Percentiles rank a stretch among this genome's conserved stretches.
These are phyloP conservation scores for Sphaerodactylus townsendi DNA, from an alignment of 2,113 vertebrate genomes.

Conservation along the genomic window DNA sequence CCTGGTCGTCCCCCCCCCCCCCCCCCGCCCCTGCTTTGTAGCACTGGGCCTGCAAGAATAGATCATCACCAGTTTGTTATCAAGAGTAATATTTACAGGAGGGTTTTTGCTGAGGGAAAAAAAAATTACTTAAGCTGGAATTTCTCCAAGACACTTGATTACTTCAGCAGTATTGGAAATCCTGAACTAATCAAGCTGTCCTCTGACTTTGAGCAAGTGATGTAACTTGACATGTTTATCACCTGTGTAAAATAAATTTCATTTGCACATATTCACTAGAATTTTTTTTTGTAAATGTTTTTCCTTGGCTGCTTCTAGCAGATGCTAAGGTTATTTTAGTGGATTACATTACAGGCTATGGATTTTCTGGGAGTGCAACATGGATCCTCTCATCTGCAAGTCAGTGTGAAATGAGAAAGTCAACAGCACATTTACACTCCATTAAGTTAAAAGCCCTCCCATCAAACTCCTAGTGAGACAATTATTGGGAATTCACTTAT, in stretches of 20 bases:
- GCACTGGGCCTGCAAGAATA: too few species aligned
- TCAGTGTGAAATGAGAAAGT: constrained; percentile 40
- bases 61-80: neutral
- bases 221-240: neutral
- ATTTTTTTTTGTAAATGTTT: neutral
- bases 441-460: constrained; percentile 41
- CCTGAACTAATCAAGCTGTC: neutral
- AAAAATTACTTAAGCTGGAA: neutral
- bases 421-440: neutral
- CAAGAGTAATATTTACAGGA: neutral
- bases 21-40: too few species aligned
- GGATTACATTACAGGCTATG: constrained; percentile 3
- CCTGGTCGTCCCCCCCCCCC: too few species aligned
- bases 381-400: constrained; percentile 17
- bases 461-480: constrained; percentile 8
- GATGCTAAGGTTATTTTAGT: constrained; percentile 41
- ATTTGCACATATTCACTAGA: neutral
- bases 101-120: neutral
- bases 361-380: constrained; percentile 29
- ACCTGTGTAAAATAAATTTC: neutral
- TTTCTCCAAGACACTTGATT: neutral
- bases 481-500: constrained; percentile 34
- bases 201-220: neutral
- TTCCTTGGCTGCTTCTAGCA: constrained; percentile 14
- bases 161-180: neutral